These are phyloP conservation scores for Zeuzera pyrina DNA, from an alignment of 2,888 invertebrate genomes.

Conservation along the genomic window DNA sequence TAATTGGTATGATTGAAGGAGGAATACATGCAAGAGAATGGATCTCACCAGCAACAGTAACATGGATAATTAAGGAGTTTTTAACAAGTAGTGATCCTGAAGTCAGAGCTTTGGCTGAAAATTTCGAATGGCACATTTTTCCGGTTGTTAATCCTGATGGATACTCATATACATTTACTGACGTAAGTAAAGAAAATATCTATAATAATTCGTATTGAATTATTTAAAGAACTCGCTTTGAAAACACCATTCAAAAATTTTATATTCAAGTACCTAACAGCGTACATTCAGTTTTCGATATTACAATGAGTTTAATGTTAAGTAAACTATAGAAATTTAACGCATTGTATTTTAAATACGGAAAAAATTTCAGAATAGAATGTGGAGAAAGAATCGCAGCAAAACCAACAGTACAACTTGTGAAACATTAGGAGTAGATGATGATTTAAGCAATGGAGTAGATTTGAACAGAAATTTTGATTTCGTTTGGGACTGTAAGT, in stretches of 20 bases:
- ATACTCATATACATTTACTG: conserved; percentile 75
- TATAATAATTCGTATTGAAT: conserved; percentile 20
- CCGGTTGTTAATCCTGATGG: conserved; percentile 85
- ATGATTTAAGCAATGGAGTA: conserved; percentile 53
- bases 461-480: conserved; percentile 58
- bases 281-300: too few species aligned
- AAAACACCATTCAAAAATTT: too few species aligned
- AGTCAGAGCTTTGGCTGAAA: conserved; percentile 72
- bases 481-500: conserved; percentile 49
- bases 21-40: conserved; percentile 83
- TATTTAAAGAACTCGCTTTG: conserved; percentile 41
- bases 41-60: conserved; percentile 75
- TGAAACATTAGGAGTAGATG: conserved; percentile 16
- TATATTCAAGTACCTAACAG: too few species aligned
- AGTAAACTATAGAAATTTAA: too few species aligned
- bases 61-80: conserved; percentile 79
- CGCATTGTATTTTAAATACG: too few species aligned
- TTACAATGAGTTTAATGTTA: too few species aligned
- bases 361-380: conserved; percentile 74
- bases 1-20: conserved; percentile 71
- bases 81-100: conserved; percentile 70
- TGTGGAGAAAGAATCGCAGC: conserved; percentile 79
- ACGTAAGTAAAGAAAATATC: conserved; percentile 49
- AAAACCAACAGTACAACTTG: conserved; percentile 28
- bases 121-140: conserved; percentile 83